Base-by-base conservation (phyloP, 2,888 invertebrate genomes). In the Himalopsyche anomala region DNA sequence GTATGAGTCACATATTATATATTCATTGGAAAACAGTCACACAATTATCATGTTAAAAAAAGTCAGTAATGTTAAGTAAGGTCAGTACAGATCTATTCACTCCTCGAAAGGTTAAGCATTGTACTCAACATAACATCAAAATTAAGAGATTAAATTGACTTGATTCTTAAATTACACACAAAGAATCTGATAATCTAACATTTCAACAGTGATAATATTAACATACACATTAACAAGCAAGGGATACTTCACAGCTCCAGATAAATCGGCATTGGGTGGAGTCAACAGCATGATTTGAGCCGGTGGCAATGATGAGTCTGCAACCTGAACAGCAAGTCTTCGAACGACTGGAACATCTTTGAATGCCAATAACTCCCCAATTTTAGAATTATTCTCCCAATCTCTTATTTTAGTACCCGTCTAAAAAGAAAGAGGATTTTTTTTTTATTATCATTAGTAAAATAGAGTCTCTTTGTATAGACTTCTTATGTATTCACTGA, bases 141-240 rank as follows among this genome's bases (percentile, higher is more conserved):
- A 8, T 42, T 6, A 42, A 42, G 5, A 5, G 3, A 42, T 42
- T 42, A 8, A 42, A 42, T 8, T 42, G 42, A 42, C 3, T 42
- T 42, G 6, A 3, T 8, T 42, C 8, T 42, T 42, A 5, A 5
- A 51, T 51, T 51, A 51, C 15, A 51, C 5, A 15, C 51, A 4
- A 15, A 8, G 8, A 15, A 51, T 2, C 15, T 15, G 51, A 15
- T 15, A 51, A 51, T 51, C 15, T 51, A 15, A 51, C 51, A 15
- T 15, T 15, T 51, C 8, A 15, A 51, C 51, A 51, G 15, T 51
- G 15, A 51, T 51, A 51, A 51, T 15, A 51, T 51, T 51, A 2
- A 51, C 96, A 95, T 92, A 98, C 95, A 98, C 97, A 90, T 96
- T 96, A 86, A 98, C 95, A 54, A 98, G 91, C 92, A 98, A 94